Conservation (phyloP, 1,140 invertebrate species). For the Holotrichia oblita region DNA sequence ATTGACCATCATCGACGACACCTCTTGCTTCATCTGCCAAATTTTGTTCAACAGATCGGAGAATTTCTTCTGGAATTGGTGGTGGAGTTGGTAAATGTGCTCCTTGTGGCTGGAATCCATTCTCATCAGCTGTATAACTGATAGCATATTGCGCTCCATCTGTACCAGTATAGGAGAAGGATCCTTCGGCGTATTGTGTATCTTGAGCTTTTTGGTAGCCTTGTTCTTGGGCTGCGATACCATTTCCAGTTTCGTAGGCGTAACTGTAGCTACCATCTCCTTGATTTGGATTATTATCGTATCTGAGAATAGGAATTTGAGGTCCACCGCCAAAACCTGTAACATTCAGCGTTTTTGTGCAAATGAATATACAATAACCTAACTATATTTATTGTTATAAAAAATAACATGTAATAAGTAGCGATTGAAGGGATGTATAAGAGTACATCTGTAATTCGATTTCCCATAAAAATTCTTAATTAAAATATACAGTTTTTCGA, state of each 20-base stretch:
- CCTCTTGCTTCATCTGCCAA: slow-evolving; percentile 55
- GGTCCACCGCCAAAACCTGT: slow-evolving; percentile 44
- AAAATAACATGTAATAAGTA: no score
- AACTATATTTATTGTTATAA: no score
- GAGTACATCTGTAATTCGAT: no score
- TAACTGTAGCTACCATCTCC: slow-evolving; percentile 66
- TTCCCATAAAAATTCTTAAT: no score
- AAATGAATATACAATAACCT: background rate
- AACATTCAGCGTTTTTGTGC: background rate
- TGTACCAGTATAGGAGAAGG: slow-evolving; percentile 73
- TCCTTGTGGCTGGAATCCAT: slow-evolving; percentile 69
- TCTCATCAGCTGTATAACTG: slow-evolving; percentile 71
- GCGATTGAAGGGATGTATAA: no score
- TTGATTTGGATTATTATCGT: slow-evolving; percentile 65
- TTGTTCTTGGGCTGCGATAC: slow-evolving; percentile 60
- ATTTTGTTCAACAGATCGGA: slow-evolving; percentile 56
- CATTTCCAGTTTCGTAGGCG: slow-evolving; percentile 65
- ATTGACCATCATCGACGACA: slow-evolving; percentile 41
- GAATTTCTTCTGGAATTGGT: slow-evolving; percentile 73
- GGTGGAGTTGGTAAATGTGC: slow-evolving; percentile 71
- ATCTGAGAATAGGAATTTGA: slow-evolving; percentile 65
- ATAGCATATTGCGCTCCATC: slow-evolving; percentile 66
- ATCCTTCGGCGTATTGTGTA: slow-evolving; percentile 65
- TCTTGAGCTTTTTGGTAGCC: slow-evolving; percentile 61
- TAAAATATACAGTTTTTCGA: no score